Percentiles rank a stretch among this genome's conserved stretches.
Evolutionary conservation across 1,140 invertebrate species (phyloP).

Genomic region (Plutomurus gul): DNA sequence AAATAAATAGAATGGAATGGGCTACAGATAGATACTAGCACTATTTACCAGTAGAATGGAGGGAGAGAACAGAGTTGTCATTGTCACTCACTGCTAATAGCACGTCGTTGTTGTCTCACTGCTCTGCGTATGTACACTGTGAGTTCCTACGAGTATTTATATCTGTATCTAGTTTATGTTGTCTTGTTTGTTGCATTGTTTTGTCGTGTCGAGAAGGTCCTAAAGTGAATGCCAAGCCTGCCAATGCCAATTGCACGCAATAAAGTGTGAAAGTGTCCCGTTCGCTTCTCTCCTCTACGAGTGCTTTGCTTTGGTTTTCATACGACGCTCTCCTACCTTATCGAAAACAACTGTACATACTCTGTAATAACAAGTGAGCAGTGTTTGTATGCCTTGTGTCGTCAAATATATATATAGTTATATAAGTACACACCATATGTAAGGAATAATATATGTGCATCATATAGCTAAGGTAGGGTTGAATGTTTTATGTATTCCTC

Average conservation of each 20-base stretch:
- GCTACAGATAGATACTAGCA: background rate
- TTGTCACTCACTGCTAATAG: conserved; percentile 5
- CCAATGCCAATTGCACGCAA: conserved; percentile 27
- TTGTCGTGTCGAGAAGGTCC: conserved; percentile 17
- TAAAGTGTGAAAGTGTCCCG: conserved; percentile 22
- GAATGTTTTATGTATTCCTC: no score
- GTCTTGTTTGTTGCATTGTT: background rate
- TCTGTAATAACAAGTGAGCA: no score
- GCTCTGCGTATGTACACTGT: no score
- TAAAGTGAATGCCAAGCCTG: background rate
- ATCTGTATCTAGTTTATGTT: background rate
- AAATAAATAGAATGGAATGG: no score
- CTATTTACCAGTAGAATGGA: background rate
- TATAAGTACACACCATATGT: no score
- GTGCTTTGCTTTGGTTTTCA: background rate
- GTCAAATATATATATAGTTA: no score
- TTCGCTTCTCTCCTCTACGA: background rate
- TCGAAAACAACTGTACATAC: no score
- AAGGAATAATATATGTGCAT: no score
- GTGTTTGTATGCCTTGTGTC: no score
- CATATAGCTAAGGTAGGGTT: no score
- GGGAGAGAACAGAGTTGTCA: background rate
- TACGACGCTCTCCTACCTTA: background rate
- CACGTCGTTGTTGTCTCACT: background rate
- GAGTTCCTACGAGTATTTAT: no score